Base-by-base conservation (phyloP, 92 coral and sea anemone species). In the Palythoa grandiflora region DNA sequence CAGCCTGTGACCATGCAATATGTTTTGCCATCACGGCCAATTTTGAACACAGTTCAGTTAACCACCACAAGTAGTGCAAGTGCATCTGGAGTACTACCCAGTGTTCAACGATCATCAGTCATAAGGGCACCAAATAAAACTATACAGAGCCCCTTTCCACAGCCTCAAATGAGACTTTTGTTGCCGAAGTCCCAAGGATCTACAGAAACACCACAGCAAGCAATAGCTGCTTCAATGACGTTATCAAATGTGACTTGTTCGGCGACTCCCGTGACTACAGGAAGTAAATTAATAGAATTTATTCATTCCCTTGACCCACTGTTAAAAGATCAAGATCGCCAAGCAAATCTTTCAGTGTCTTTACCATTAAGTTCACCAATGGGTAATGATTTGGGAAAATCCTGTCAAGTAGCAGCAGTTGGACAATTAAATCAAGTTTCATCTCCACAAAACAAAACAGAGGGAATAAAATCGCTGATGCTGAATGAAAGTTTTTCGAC, bases 101-200 rank as follows among this genome's bases (percentile, higher is more conserved):
- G 63, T 65, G 60, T n/a, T 66, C 75, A 81, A 5, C 11, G 10
- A n/a, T 73, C 72, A 63, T 19, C 86, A 17, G 13, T 11, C 40
- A 14, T 48, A 12, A 48, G 19, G n/a, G 13, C 75, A 19, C 75
- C 86, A 40, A 47, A 8, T 12, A 19, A 47, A 35, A 81, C 75
- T 13, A 11, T 48, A 2, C 20, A 14, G 8, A 15, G 72, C 19
- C 71, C 37, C 0, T 17, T 60, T 59, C 14, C 73, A 38, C 21
- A 44, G 15, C 20, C 60, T 16, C 75, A 66, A n/a, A 38, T 66
- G 13, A 65, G 47, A 20, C 60, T 54, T 10, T 14, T 81, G 61
- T 57, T 81, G 14, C 9, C 9, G 12, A 68, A 3, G 59, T 16
- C 86, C 75, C 86, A 66, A 51, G 57, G 71, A 65, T 40, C 40